Percentiles rank a stretch among this genome's conserved stretches.
These are phyloP conservation scores for Lasioglossum marginatum DNA, from an alignment of 2,888 invertebrate genomes.

Conservation along the genomic window DNA sequence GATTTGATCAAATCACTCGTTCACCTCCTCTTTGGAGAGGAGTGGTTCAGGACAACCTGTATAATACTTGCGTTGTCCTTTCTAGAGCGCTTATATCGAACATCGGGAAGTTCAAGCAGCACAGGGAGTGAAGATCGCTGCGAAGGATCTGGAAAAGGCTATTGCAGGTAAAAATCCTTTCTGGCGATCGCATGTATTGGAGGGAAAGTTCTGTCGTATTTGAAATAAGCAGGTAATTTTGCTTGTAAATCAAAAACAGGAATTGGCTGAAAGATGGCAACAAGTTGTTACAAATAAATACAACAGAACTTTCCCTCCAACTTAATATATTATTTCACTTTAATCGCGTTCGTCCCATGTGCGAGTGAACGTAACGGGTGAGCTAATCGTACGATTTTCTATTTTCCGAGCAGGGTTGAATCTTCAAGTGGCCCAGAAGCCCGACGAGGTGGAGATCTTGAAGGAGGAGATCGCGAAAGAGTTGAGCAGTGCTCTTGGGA, in stretches of 20 bases:
- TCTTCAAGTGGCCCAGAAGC: constrained; percentile 94
- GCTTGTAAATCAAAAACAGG: no score
- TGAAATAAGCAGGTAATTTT: no score
- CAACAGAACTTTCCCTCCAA: no score
- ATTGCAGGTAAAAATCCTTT: constrained; percentile 88
- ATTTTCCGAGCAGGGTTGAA: constrained; percentile 89
- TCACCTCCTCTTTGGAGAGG: neutral
- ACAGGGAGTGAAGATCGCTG: constrained; percentile 99
- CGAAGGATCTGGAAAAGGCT: constrained; percentile 98
- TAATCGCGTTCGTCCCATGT: neutral
- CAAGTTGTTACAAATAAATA: no score
- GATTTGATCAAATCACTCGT: neutral
- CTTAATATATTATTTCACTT: neutral
- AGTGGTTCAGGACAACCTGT: neutral
- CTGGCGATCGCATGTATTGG: neutral
- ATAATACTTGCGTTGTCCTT: neutral
- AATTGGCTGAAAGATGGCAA: no score
- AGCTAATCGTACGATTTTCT: neutral
- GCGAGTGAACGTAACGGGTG: neutral
- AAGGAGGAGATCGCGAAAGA: constrained; percentile 95
- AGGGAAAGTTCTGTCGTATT: no score
- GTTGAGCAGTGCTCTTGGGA: constrained; percentile 94
- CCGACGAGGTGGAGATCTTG: constrained; percentile 95
- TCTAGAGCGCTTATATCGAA: constrained; percentile 96
- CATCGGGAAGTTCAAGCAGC: constrained; percentile 97